Conservation (phyloP, 2,797 vertebrate species). For the Hydrocynus forskahlii region DNA sequence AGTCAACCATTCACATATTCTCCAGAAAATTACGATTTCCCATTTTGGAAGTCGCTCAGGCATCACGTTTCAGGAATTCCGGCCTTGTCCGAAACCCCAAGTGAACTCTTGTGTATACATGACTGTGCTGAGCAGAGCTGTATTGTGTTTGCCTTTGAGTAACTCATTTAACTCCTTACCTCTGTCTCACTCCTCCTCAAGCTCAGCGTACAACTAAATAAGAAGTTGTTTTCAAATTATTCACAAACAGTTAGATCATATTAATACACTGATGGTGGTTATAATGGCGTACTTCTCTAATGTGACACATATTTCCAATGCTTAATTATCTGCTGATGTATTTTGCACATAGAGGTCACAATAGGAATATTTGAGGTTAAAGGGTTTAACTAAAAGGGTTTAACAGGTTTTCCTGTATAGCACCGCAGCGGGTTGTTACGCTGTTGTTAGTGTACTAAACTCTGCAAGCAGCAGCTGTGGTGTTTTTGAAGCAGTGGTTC, state of each 20-base stretch:
- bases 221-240: background rate
- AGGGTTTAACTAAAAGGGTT: slow-evolving; percentile 4
- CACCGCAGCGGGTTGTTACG: slow-evolving; percentile 14
- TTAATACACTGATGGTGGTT: background rate
- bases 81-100: slow-evolving; percentile 11
- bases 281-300: background rate
- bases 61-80: slow-evolving; percentile 24
- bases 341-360: slow-evolving; percentile 23
- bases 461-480: slow-evolving; percentile 4
- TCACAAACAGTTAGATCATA: slow-evolving; percentile 1
- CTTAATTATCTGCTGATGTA: background rate
- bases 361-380: background rate
- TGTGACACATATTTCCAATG: background rate
- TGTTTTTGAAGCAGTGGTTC: background rate
- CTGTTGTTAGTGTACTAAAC: background rate
- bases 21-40: slow-evolving; percentile 2
- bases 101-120: slow-evolving; percentile 14
- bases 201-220: background rate
- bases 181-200: background rate
- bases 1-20: background rate
- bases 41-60: slow-evolving; percentile 10
- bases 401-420: slow-evolving; percentile 22
- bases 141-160: background rate
- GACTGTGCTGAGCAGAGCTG: background rate
- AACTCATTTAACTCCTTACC: slow-evolving; percentile 25